A percentile compares a stretch with the other conserved stretches of the same genome.
phyloP scores from a whole-genome alignment of 2,113 vertebrate genomes.

The Tetrao urogallus region DNA sequence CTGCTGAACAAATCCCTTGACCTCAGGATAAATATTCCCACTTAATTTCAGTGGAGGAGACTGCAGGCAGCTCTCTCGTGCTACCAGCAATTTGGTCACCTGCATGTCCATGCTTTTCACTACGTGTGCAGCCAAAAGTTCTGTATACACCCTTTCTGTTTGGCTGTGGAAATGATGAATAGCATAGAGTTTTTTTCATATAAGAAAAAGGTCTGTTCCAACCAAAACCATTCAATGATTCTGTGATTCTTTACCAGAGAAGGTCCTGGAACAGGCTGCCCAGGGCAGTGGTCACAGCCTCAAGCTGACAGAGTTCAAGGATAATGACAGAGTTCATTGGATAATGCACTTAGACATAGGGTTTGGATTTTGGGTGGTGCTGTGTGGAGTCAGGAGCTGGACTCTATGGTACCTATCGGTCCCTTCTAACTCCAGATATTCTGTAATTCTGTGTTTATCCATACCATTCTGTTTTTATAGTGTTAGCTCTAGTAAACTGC shows the following conservation, averaged over 20 bases:
- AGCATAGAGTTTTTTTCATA: neutral
- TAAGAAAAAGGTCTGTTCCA: neutral
- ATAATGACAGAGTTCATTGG: neutral
- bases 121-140: neutral
- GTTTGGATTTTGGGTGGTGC: neutral
- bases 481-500: neutral
- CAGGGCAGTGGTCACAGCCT: neutral
- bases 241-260: too few species aligned
- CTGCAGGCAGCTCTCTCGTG: neutral
- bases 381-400: neutral
- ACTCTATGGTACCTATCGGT: neutral
- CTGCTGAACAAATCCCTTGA: neutral
- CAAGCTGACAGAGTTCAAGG: neutral
- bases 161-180: neutral
- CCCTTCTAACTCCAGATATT: neutral
- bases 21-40: neutral
- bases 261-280: too few species aligned
- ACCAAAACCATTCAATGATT: too few species aligned
- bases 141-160: neutral
- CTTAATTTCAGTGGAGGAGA: neutral
- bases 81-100: neutral
- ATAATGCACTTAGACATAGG: neutral
- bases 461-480: neutral
- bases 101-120: fast-evolving
- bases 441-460: neutral